phyloP scores from a whole-genome alignment of 1,140 invertebrate genomes.

The Ditylenchus dipsaci region DNA sequence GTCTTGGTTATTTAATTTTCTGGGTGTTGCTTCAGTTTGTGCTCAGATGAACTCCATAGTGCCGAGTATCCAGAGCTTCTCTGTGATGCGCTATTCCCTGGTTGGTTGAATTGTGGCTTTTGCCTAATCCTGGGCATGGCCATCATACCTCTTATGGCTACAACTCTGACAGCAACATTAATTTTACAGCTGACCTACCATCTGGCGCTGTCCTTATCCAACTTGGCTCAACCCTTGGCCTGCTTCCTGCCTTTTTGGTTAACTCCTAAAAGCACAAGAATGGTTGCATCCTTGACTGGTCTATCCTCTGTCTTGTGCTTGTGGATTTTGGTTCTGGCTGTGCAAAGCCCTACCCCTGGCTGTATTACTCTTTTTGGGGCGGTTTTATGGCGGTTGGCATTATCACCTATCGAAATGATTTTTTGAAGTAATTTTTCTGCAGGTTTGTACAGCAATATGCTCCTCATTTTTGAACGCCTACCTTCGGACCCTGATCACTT shows the following conservation, averaged over 20 bases:
- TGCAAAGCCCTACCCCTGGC: conserved; percentile 39
- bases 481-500: conserved; percentile 37
- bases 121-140: no score
- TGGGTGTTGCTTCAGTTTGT: conserved; percentile 8
- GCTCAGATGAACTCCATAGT: no score
- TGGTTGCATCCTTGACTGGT: conserved; percentile 21
- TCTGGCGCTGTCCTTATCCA: conserved; percentile 38
- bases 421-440: conserved; percentile 19
- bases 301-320: conserved; percentile 16
- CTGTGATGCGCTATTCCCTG: conserved; percentile 15
- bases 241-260: conserved; percentile 41
- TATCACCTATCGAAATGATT: conserved; percentile 14
- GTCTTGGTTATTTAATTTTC: no score
- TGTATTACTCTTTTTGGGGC: conserved; percentile 27
- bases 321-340: conserved; percentile 33
- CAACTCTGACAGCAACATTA: no score
- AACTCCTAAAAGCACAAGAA: conserved; percentile 15
- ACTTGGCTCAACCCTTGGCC: conserved; percentile 37
- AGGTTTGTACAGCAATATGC: conserved; percentile 31
- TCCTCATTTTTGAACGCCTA: conserved; percentile 38
- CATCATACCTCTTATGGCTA: no score
- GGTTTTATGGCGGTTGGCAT: conserved; percentile 7
- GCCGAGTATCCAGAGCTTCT: conserved; percentile 13
- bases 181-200: conserved; percentile 42
- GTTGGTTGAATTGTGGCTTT: conserved; percentile 4